phyloP scores from a whole-genome alignment of 2,113 vertebrate genomes.

The Labeo rohita region DNA sequence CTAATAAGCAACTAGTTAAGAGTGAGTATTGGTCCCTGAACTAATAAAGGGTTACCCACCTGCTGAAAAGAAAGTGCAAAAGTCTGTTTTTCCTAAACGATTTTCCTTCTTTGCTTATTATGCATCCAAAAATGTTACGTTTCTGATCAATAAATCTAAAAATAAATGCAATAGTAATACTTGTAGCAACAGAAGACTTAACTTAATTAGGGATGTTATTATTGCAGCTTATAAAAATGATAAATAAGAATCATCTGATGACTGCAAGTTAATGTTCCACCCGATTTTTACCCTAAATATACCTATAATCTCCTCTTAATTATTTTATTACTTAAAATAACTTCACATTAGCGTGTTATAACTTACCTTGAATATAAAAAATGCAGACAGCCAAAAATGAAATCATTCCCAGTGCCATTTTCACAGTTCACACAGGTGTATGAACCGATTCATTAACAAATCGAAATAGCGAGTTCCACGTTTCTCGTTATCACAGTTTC shows the following conservation, averaged over 20 bases:
- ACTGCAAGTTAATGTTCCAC: background rate
- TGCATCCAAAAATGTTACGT: background rate
- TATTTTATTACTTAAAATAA: background rate
- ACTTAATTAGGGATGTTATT: background rate
- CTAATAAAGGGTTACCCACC: background rate
- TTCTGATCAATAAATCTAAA: background rate
- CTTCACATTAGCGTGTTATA: background rate
- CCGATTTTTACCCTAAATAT: background rate
- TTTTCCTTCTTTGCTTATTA: background rate
- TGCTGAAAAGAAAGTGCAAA: background rate
- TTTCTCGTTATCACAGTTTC: background rate
- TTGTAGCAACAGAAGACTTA: background rate
- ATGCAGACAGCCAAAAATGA: slow-evolving; percentile 52
- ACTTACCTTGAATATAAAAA: slow-evolving; percentile 69
- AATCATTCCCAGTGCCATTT: slow-evolving; percentile 50
- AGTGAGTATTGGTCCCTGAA: background rate
- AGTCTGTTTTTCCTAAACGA: background rate
- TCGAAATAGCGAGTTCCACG: background rate
- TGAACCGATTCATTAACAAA: background rate
- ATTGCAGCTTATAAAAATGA: background rate
- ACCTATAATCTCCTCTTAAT: background rate
- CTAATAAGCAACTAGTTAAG: background rate
- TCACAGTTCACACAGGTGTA: background rate
- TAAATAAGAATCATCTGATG: background rate
- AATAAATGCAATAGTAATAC: background rate